Evolutionary conservation across 2,113 vertebrate genomes (phyloP), one percentile per base, ranked within the genome.

Genomic region (Agelaius tricolor): DNA sequence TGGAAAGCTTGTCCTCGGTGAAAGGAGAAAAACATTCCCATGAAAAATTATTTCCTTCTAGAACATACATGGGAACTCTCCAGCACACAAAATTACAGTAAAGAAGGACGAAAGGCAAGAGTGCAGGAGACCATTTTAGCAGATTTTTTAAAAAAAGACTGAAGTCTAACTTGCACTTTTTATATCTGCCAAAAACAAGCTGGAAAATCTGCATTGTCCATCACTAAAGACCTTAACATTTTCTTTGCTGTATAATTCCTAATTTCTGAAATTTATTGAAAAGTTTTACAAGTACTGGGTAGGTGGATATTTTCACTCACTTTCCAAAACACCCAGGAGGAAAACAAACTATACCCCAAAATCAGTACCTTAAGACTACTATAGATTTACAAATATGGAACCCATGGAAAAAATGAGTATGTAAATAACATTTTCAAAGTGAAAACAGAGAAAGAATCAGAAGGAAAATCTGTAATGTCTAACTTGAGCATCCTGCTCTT

Each of bases 41-140:
- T 84, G 73, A 95, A 96, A 95, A 95, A 93, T 79, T 76, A 87
- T 84, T 96, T 92, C 93, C 91, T 94, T 62, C 62, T 82, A 73
- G 80, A 95, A 91, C 74, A 89, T 75, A 89, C 79, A 81, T 61
- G 84, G 62, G 87, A 92, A 90, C 57, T 87, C 84, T 91, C 61
- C 66, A 84, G 69, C 62, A 92, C 69, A 79, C 78, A 94, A 89
- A 87, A 57, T 57, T 68, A 72, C 72, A 49, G 33, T 66, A 72
- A 63, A 96, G 65, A 90, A 83, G 28, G 62, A 91, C 10, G 5
- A 43, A 87, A 81, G 47, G 82, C 23, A 71, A 92, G 89, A 89
- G 75, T 52, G 55, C 18, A 86, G 54, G 23, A 80, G 47, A 79
- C 17, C 16, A 35, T 86, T 90, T 82, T 31, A 84, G 72, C 63